These are phyloP conservation scores for Intellagama lesueurii DNA, from an alignment of 2,797 vertebrate species.

Conservation along the genomic window DNA sequence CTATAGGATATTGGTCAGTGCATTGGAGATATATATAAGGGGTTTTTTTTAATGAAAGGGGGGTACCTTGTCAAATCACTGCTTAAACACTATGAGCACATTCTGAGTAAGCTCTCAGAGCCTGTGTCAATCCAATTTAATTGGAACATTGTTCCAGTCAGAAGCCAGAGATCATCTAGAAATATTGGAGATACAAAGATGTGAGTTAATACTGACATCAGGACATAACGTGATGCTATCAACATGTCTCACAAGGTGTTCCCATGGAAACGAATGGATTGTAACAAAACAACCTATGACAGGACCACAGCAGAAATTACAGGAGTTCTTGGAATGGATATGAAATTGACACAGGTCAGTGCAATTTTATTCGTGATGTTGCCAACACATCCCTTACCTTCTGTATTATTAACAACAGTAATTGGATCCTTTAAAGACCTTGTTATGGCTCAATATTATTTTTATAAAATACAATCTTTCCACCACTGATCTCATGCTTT, in stretches of 20 bases:
- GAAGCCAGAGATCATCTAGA: background rate
- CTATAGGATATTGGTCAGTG: background rate
- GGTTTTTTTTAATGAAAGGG: background rate
- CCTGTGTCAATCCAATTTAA: slow-evolving; percentile 30
- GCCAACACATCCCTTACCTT: slow-evolving; percentile 25
- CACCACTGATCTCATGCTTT: background rate
- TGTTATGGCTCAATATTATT: slow-evolving; percentile 10
- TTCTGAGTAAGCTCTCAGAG: background rate
- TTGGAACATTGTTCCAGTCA: background rate
- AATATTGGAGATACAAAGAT: background rate
- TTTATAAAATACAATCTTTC: background rate
- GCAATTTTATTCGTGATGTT: slow-evolving; percentile 47
- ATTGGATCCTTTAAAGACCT: background rate
- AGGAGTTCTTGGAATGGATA: slow-evolving; percentile 18
- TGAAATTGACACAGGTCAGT: slow-evolving; percentile 39
- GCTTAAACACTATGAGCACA: background rate
- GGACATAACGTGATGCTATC: background rate
- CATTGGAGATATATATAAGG: too few relatives aligned
- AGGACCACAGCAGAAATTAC: slow-evolving; percentile 30
- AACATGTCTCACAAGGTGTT: slow-evolving; percentile 34
- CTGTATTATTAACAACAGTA: slow-evolving; percentile 15
- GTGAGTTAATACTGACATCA: slow-evolving; percentile 28
- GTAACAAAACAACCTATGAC: background rate
- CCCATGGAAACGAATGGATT: slow-evolving; percentile 36
- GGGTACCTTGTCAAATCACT: background rate